These are phyloP conservation scores for fruit fly (Drosophila melanogaster) DNA, from an alignment of 1,140 invertebrate species.

Conservation along the genomic window Release_6_plus_ISO1_MT NT_033777.3:27235501-27236000, in stretches of 20 bases:
- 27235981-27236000: slow-evolving; percentile 4
- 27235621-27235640: neutral
- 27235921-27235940: slow-evolving; percentile 8
- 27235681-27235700: neutral
- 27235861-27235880: slow-evolving; percentile 8
- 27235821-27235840: neutral
- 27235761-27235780: neutral
- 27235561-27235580: slow-evolving; percentile 50
- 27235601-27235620: slow-evolving; percentile 21
- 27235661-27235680: neutral
- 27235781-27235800: neutral
- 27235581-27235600: neutral
- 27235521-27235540: slow-evolving; percentile 46
- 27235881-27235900: slow-evolving; percentile 3
- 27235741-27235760: neutral
- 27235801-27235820: neutral
- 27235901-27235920: neutral
- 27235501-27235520: neutral
- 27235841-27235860: neutral
- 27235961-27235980: neutral
- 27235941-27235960: slow-evolving; percentile 1
- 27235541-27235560: slow-evolving; percentile 57
- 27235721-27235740: neutral
- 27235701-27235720: neutral
- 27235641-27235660: neutral